Percentiles rank a stretch among this genome's conserved stretches.
These are phyloP conservation scores for Trissoscelio sp. DNA, from an alignment of 2,888 invertebrate genomes.

Conservation along the genomic window DNA sequence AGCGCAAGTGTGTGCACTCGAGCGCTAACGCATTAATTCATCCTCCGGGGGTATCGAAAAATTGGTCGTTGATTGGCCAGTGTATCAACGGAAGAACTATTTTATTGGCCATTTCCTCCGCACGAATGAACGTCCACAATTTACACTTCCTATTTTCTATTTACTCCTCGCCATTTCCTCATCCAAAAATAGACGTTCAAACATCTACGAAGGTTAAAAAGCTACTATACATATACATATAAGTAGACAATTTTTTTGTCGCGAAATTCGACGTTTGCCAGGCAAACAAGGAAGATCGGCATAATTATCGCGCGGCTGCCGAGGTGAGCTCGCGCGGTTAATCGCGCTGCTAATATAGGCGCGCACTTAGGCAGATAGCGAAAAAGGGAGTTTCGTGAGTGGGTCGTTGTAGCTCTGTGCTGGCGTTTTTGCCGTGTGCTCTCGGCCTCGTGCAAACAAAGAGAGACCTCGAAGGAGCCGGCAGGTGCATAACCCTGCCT, in stretches of 20 bases:
- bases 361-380: constrained; percentile 46
- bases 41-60: constrained; percentile 53
- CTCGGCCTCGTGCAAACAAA: constrained; percentile 66
- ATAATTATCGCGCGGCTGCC: constrained; percentile 19
- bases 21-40: constrained; percentile 36
- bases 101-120: constrained; percentile 55
- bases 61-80: constrained; percentile 47
- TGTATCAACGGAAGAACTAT: constrained; percentile 40
- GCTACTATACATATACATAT: no score
- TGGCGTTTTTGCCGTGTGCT: constrained; percentile 44
- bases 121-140: constrained; percentile 24
- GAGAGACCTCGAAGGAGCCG: constrained; percentile 67
- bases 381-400: constrained; percentile 57
- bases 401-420: constrained; percentile 44
- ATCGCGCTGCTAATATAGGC: constrained; percentile 26
- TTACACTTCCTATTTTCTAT: constrained; percentile 25
- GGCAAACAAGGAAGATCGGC: constrained; percentile 3
- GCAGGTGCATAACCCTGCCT: constrained; percentile 67
- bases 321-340: constrained; percentile 4
- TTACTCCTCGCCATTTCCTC: constrained; percentile 11
- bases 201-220: no score
- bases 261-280: no score
- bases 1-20: constrained; percentile 24
- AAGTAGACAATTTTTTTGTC: no score
- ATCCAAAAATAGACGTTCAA: neutral